These are phyloP conservation scores for Macropodus opercularis DNA, from an alignment of 2,797 vertebrate genomes.

Conservation along the genomic window DNA sequence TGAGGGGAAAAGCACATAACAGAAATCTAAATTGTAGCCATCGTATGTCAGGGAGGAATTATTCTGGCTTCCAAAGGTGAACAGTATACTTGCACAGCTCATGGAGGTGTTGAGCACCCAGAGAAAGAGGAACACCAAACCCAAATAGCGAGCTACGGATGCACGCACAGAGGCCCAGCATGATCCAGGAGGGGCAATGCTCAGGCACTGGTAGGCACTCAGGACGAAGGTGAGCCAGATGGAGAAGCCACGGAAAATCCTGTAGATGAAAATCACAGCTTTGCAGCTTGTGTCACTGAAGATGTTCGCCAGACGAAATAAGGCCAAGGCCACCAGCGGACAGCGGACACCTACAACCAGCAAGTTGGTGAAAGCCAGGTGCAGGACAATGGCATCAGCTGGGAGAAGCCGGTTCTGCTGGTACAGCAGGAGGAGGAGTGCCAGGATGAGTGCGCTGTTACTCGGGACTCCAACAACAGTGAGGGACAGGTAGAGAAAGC, in stretches of 20 bases:
- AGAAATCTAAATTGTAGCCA: constrained; percentile 77
- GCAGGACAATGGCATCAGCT: constrained; percentile 78
- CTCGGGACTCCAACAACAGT: constrained; percentile 75
- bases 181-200: constrained; percentile 77
- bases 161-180: constrained; percentile 60
- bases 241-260: constrained; percentile 78
- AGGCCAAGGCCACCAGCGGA: constrained; percentile 76
- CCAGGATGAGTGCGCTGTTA: constrained; percentile 71
- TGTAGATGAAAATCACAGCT: constrained; percentile 78
- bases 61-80: constrained; percentile 57
- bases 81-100: constrained; percentile 62
- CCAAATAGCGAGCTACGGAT: constrained; percentile 55
- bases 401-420: constrained; percentile 71
- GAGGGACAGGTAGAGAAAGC: constrained; percentile 77
- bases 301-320: constrained; percentile 63
- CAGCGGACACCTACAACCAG: constrained; percentile 78
- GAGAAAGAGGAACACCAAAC: constrained; percentile 68
- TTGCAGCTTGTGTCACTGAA: constrained; percentile 76
- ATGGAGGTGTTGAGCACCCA: constrained; percentile 78
- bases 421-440: constrained; percentile 67
- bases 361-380: constrained; percentile 78
- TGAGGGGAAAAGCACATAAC: constrained; percentile 75
- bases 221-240: constrained; percentile 84
- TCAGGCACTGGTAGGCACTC: constrained; percentile 80
- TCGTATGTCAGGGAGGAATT: constrained; percentile 45